Conservation (phyloP, 1,140 invertebrate species). For the Penaeus indicus region DNA sequence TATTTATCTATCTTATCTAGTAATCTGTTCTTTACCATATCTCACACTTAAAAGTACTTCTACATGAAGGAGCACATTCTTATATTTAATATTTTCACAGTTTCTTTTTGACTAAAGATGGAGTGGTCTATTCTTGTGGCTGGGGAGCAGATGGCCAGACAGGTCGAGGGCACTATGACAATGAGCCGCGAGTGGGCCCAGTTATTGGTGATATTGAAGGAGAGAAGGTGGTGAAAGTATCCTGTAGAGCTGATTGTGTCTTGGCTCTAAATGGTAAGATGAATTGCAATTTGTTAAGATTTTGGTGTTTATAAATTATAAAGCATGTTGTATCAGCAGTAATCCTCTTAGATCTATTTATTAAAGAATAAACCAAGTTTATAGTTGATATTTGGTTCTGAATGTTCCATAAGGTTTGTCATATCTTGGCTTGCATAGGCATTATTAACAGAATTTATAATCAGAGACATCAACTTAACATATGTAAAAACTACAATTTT, state of each 20-base stretch:
- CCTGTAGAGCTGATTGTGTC: conserved; percentile 87
- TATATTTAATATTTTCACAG: conserved; percentile 72
- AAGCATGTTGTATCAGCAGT: background rate
- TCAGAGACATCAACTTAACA: too few relatives aligned
- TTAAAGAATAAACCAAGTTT: too few relatives aligned
- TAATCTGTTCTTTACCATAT: conserved; percentile 25
- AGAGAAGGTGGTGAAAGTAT: conserved; percentile 86
- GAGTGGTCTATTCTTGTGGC: conserved; percentile 89
- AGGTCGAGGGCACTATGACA: conserved; percentile 81
- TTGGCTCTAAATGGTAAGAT: conserved; percentile 86
- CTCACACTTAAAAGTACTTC: background rate
- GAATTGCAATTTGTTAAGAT: background rate
- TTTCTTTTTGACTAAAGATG: conserved; percentile 84
- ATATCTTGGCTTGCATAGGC: too few relatives aligned
- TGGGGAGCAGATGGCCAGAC: conserved; percentile 97
- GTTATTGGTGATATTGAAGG: conserved; percentile 83
- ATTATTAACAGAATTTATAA: too few relatives aligned
- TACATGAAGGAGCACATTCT: background rate
- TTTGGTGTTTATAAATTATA: background rate
- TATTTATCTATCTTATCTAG: background rate
- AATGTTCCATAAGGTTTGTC: too few relatives aligned
- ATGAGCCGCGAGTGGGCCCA: conserved; percentile 70
- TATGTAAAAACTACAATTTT: too few relatives aligned
- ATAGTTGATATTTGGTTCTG: too few relatives aligned
- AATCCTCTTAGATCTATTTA: too few relatives aligned